Conservation (phyloP, 2,113 vertebrate genomes). For the Dicerorhinus sumatrensis region DNA sequence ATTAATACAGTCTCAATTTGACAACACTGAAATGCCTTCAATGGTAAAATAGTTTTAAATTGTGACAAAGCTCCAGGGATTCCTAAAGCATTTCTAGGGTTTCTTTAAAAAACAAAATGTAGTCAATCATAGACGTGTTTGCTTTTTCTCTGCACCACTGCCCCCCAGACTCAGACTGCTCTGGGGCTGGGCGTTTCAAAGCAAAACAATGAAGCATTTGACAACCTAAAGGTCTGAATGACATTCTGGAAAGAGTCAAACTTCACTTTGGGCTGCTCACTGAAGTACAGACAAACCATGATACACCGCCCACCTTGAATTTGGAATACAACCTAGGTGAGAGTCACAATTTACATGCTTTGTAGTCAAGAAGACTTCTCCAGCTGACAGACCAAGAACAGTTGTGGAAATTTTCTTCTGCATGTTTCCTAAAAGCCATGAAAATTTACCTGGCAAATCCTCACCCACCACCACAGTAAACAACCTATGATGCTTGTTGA, state of each 20-base stretch:
- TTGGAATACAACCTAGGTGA: background rate
- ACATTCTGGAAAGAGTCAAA: slow-evolving; percentile 59
- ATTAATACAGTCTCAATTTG: slow-evolving; percentile 30
- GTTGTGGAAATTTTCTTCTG: background rate
- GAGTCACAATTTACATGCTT: background rate
- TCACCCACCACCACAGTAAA: background rate
- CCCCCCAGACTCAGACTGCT: slow-evolving; percentile 55
- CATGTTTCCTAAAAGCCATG: background rate
- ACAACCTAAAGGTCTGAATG: slow-evolving; percentile 66
- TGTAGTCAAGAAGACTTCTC: background rate
- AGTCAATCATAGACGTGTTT: slow-evolving; percentile 63
- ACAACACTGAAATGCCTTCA: slow-evolving; percentile 25
- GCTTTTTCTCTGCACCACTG: slow-evolving; percentile 63
- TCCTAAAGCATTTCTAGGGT: slow-evolving; percentile 53
- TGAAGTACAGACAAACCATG: background rate
- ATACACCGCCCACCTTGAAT: slow-evolving; percentile 9
- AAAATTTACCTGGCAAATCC: slow-evolving; percentile 38
- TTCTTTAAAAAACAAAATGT: slow-evolving; percentile 30
- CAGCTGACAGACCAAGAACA: background rate
- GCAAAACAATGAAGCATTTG: slow-evolving; percentile 68
- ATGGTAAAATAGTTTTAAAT: slow-evolving; percentile 62
- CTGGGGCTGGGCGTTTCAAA: slow-evolving; percentile 19
- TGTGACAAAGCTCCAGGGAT: slow-evolving; percentile 15
- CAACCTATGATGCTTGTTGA: background rate
- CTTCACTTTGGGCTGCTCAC: slow-evolving; percentile 1